Percentiles rank a stretch among this genome's conserved stretches.
These are phyloP conservation scores for Nesoenas mayeri DNA, from an alignment of 2,113 vertebrate genomes.

Conservation along the genomic window DNA sequence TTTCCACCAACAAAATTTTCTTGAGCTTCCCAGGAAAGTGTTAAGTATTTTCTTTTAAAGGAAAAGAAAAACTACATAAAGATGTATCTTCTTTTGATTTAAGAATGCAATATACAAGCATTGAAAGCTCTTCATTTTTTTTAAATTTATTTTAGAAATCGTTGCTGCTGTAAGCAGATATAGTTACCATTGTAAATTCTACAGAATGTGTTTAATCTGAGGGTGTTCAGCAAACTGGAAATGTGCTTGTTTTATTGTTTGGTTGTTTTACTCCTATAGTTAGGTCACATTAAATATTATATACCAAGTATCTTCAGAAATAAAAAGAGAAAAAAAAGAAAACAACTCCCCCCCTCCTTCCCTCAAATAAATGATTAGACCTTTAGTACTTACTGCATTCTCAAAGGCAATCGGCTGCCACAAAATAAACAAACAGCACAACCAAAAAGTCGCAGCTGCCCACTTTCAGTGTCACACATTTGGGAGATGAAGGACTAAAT, in stretches of 20 bases:
- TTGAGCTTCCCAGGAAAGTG: background rate
- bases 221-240: constrained; percentile 63
- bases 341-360: background rate
- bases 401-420: background rate
- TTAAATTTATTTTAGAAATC: background rate
- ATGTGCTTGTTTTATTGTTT: background rate
- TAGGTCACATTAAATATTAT: constrained; percentile 12
- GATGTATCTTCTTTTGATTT: background rate
- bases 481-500: background rate
- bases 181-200: constrained; percentile 47
- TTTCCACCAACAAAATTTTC: background rate
- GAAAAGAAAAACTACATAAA: background rate
- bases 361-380: constrained; percentile 26
- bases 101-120: background rate
- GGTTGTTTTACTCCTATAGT: background rate
- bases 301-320: constrained; percentile 35
- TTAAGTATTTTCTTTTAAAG: background rate
- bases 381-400: background rate
- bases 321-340: background rate
- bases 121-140: background rate
- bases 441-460: constrained; percentile 19
- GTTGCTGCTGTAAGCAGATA: constrained; percentile 8
- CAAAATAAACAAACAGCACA: background rate
- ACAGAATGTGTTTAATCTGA: constrained; percentile 13
- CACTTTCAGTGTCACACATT: background rate